Evolutionary conservation across 2,113 vertebrate species (phyloP), one percentile per base, ranked within the genome.

Genomic region (Casuarius casuarius): DNA sequence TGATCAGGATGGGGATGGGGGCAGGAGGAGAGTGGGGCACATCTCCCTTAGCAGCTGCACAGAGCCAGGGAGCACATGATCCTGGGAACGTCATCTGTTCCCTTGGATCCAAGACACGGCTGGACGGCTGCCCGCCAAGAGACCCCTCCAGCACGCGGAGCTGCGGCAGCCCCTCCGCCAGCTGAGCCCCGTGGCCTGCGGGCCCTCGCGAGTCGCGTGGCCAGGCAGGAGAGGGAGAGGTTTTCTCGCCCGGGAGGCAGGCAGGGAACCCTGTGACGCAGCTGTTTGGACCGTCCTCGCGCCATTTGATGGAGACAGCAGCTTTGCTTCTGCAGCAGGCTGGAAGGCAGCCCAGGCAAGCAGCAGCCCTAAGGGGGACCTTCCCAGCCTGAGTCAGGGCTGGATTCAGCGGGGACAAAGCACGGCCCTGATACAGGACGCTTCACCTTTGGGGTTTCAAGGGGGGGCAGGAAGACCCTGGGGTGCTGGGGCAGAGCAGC

Each of bases 261-360:
- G 8, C 3, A 4, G 23, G 46, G 81, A 92, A 84, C 54, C 70
- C 70, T 19, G 1, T 4, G 2, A 48, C 7, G 18, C 95, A 97
- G 87, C 89, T 93, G 90, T 71, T 86, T 72, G 86, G 90, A 81
- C 31, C 2, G 0, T 71, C 72, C 51, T 33, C 9, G 40, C 6
- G 8, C 46, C 46, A 8, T 76, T 28, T 42, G 85, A 77, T 20
- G 65, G 49, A 83, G 78, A 21, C 56, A 38, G 62, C 72, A 70
- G 87, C 63, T 68, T 46, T n/a, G 63, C 79, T 74, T 17, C 77
- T 90, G 51, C 42, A 26, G 46, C 0, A 9, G 29, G 76, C 66
- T 94, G 91, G 89, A 84, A 81, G 48, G 74, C 65, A 91, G 93
- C 93, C 84, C 90, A 77, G 66, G 63, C 71, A 74, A 70, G 21